phyloP scores from a whole-genome alignment of 2,888 invertebrate genomes.

The Sarcophaga variegata region DNA sequence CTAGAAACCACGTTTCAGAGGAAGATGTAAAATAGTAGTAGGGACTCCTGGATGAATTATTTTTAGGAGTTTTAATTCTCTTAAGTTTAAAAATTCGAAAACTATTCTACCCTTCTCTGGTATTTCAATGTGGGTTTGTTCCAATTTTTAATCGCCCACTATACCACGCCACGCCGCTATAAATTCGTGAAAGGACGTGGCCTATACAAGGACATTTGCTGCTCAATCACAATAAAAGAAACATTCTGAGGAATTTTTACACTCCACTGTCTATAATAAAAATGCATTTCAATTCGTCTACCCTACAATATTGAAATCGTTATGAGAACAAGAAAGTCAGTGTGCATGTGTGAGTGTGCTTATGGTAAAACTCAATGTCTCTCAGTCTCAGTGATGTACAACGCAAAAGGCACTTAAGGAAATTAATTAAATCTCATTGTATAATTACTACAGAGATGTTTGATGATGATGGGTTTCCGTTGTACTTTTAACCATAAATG shows the following conservation, averaged over 20 bases:
- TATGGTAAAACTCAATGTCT: conserved; percentile 21
- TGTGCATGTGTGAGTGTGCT: neutral
- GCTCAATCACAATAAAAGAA: too few species aligned
- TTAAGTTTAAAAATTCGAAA: too few species aligned
- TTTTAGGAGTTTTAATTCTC: too few species aligned
- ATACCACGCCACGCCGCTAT: too few species aligned
- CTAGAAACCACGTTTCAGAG: too few species aligned
- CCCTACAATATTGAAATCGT: neutral
- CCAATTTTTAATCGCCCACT: too few species aligned
- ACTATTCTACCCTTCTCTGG: too few species aligned
- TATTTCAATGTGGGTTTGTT: too few species aligned
- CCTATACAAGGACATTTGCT: too few species aligned
- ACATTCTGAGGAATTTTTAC: neutral
- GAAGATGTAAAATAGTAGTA: too few species aligned
- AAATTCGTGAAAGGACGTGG: too few species aligned
- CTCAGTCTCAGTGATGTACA: conserved; percentile 7
- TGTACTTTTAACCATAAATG: neutral
- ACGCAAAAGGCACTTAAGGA: conserved; percentile 1
- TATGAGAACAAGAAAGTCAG: neutral
- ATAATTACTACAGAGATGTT: conserved; percentile 22
- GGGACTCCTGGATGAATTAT: too few species aligned
- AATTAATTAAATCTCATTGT: conserved; percentile 31
- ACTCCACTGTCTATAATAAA: neutral
- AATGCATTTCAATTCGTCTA: neutral
- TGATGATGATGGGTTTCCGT: conserved; percentile 14